Conservation (phyloP, 2,888 invertebrate genomes). For the Operophtera brumata region DNA sequence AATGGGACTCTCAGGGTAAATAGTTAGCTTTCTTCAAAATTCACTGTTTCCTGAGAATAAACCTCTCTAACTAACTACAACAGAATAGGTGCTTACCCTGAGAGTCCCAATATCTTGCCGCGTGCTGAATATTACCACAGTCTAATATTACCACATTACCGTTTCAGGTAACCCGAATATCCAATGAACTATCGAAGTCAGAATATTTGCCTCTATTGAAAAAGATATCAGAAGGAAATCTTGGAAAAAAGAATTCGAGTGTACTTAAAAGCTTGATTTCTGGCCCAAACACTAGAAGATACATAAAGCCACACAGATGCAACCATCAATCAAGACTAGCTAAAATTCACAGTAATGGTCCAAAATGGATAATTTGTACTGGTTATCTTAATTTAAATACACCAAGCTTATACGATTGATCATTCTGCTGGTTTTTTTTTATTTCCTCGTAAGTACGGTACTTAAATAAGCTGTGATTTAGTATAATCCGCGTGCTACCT, state of each 20-base stretch:
- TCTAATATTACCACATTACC: too few species aligned
- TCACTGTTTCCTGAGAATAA: too few species aligned
- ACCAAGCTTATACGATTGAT: slow-evolving; percentile 68
- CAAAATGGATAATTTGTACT: slow-evolving; percentile 72
- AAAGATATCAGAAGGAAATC: slow-evolving; percentile 60
- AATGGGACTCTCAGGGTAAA: too few species aligned
- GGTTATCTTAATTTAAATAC: slow-evolving; percentile 70
- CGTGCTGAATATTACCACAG: too few species aligned
- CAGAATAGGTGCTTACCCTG: too few species aligned
- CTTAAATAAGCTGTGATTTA: not conserved
- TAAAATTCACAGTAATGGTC: slow-evolving; percentile 57
- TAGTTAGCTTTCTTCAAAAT: too few species aligned
- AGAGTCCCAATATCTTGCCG: too few species aligned
- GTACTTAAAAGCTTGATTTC: slow-evolving; percentile 59
- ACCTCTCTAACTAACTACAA: too few species aligned
- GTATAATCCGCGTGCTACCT: too few species aligned
- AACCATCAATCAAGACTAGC: slow-evolving; percentile 68
- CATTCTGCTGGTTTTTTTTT: not conserved
- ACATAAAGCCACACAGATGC: slow-evolving; percentile 72
- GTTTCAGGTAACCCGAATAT: slow-evolving; percentile 67
- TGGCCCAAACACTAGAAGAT: slow-evolving; percentile 65
- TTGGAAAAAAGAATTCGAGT: slow-evolving; percentile 49
- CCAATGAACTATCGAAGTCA: slow-evolving; percentile 63
- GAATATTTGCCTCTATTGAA: slow-evolving; percentile 64
- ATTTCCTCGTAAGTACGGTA: too few species aligned